phyloP scores from a whole-genome alignment of 2,888 invertebrate species.

The Caenorhabditis sp. region DNA sequence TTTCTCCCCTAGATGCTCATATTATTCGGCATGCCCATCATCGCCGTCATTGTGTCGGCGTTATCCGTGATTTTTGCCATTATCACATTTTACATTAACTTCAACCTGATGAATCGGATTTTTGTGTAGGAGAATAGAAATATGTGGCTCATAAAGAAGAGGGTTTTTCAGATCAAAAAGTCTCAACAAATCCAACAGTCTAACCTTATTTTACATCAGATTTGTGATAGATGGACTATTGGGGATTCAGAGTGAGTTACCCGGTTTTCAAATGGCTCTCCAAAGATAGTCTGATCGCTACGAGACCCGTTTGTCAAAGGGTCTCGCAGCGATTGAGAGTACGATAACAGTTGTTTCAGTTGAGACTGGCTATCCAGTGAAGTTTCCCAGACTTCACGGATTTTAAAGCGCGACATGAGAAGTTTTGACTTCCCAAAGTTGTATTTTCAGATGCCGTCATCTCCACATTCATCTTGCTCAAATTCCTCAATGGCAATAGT shows the following conservation, averaged over 20 bases:
- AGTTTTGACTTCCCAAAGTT: too few species aligned
- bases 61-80: background rate
- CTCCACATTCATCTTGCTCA: background rate
- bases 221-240: background rate
- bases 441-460: background rate
- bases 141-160: too few species aligned
- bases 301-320: too few species aligned
- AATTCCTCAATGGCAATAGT: background rate
- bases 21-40: background rate
- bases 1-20: background rate
- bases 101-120: background rate
- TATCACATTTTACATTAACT: background rate
- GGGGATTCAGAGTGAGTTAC: background rate
- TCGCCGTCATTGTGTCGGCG: background rate
- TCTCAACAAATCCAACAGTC: background rate
- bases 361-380: too few species aligned
- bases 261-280: too few species aligned
- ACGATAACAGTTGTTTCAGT: too few species aligned
- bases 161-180: background rate
- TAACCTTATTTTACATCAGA: background rate
- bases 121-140: background rate
- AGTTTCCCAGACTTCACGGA: too few species aligned
- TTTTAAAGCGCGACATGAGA: too few species aligned
- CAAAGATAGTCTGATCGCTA: too few species aligned
- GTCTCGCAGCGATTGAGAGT: too few species aligned